phyloP scores from a whole-genome alignment of 1,140 invertebrate genomes.

The Aphaenogaster ashmeadi region DNA sequence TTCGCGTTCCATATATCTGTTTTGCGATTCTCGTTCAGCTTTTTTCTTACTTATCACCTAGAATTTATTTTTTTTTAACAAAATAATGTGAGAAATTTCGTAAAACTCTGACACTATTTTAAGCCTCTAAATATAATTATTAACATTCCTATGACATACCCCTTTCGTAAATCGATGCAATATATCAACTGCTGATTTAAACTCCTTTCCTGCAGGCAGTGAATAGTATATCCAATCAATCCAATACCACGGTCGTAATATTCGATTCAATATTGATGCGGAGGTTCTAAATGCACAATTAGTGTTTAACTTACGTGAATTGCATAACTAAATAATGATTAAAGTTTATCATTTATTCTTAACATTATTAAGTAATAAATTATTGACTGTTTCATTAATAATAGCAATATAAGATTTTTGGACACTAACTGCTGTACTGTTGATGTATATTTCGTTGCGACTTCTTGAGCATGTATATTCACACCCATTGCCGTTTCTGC shows the following conservation, averaged over 20 bases:
- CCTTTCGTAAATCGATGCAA: conserved; percentile 88
- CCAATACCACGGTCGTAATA: conserved; percentile 63
- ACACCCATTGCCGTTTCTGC: conserved; percentile 95
- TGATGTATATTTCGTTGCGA: conserved; percentile 91
- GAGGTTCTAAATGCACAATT: conserved; percentile 47
- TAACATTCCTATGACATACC: conserved; percentile 76
- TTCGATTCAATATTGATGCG: conserved; percentile 16
- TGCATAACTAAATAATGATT: neutral
- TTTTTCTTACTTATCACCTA: conserved; percentile 61
- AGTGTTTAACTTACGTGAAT: neutral
- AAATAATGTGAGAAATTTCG: neutral
- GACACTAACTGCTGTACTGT: conserved; percentile 89
- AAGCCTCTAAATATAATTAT: neutral
- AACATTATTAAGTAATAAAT: neutral
- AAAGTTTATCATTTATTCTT: neutral
- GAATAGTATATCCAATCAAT: conserved; percentile 39
- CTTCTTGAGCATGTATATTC: conserved; percentile 91
- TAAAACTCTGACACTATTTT: neutral
- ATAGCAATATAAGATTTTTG: neutral
- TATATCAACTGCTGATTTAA: conserved; percentile 85
- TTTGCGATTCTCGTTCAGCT: conserved; percentile 15
- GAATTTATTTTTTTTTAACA: neutral
- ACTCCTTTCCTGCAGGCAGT: conserved; percentile 83
- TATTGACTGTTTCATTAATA: neutral
- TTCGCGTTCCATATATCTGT: neutral